Evolutionary conservation across 53 echinoderm and acorn worm genomes (phyloP).

Genomic region (Actinopyga echinites): DNA sequence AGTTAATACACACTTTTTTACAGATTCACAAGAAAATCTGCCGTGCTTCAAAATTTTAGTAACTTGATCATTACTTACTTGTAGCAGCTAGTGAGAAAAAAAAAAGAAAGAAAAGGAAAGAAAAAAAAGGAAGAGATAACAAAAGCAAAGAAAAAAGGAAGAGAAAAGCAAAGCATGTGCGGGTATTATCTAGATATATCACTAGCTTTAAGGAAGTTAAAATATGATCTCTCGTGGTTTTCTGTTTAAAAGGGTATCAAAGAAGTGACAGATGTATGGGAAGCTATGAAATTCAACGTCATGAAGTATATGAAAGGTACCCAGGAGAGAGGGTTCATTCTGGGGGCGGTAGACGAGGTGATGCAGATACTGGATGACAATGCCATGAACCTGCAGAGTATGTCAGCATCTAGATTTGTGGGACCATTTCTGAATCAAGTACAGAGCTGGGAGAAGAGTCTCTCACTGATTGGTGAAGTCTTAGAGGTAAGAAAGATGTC

Average conservation of each 20-base stretch:
- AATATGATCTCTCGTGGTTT: background rate
- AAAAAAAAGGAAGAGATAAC: too few species aligned
- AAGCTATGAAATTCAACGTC: slow-evolving; percentile 93
- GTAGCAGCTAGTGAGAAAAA: too few species aligned
- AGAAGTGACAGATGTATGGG: slow-evolving; percentile 97
- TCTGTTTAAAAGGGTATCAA: slow-evolving; percentile 82
- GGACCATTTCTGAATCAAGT: slow-evolving; percentile 94
- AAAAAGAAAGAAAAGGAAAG: too few species aligned
- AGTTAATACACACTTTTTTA: too few species aligned
- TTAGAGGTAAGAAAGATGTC: slow-evolving; percentile 67
- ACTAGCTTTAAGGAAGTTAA: too few species aligned
- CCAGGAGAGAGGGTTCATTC: slow-evolving; percentile 95
- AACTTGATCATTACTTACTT: too few species aligned
- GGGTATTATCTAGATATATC: too few species aligned
- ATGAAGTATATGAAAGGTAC: slow-evolving; percentile 99
- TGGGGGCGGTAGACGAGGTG: slow-evolving; percentile 95
- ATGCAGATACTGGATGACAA: slow-evolving; percentile 98
- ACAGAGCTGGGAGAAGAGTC: slow-evolving; percentile 98
- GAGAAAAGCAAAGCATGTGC: too few species aligned
- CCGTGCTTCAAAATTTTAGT: too few species aligned
- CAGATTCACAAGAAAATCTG: too few species aligned
- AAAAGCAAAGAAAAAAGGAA: too few species aligned
- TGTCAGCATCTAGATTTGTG: slow-evolving; percentile 98
- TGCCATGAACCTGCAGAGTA: slow-evolving; percentile 99
- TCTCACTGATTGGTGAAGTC: slow-evolving; percentile 96